Conservation (phyloP, 2,113 vertebrate genomes). For the Clupea harengus region DNA sequence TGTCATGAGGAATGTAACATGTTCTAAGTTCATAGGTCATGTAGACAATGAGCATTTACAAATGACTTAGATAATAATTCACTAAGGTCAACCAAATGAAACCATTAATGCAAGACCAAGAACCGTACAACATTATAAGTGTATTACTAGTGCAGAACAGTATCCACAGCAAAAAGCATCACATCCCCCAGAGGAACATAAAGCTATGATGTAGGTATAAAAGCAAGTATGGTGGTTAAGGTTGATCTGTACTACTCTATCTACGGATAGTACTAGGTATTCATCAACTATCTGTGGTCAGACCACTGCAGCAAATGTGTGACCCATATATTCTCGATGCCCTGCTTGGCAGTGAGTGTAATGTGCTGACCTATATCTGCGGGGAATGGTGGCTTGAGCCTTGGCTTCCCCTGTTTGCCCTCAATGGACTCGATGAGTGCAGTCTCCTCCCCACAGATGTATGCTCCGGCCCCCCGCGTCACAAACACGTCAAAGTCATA, state of each 20-base stretch:
- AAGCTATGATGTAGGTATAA: background rate
- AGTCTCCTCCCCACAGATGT: slow-evolving; percentile 97
- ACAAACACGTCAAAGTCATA: slow-evolving; percentile 95
- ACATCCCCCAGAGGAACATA: background rate
- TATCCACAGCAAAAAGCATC: background rate
- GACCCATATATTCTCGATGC: background rate
- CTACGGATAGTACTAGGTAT: too few species aligned
- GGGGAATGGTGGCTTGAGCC: slow-evolving; percentile 93
- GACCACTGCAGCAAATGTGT: background rate
- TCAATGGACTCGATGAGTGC: slow-evolving; percentile 96
- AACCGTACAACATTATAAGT: background rate
- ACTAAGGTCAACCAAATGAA: too few species aligned
- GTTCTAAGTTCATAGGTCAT: background rate
- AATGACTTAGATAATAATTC: too few species aligned
- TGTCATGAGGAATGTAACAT: background rate
- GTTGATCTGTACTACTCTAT: background rate
- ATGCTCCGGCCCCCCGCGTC: slow-evolving; percentile 90
- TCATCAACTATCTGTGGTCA: background rate
- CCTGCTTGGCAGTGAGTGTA: background rate
- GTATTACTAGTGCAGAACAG: background rate
- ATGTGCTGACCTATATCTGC: slow-evolving; percentile 81
- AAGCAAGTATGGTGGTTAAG: background rate
- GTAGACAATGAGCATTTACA: background rate
- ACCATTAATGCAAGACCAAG: too few species aligned
- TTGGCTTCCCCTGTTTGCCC: slow-evolving; percentile 97